A percentile compares a stretch with the other conserved stretches of the same genome.
These are phyloP conservation scores for Aphis craccivora DNA, from an alignment of 1,140 invertebrate species.

Conservation along the genomic window DNA sequence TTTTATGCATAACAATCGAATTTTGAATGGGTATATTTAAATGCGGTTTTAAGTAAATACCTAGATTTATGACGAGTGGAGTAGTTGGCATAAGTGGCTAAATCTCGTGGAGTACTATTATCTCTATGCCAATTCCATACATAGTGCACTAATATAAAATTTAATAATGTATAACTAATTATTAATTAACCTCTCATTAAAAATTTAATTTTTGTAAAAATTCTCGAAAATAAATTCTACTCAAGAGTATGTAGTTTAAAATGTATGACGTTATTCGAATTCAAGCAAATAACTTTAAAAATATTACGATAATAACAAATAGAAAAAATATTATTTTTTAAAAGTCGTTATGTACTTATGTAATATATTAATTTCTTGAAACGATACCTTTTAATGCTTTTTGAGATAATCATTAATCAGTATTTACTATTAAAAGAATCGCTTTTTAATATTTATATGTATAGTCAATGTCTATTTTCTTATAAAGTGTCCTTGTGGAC, in stretches of 20 bases:
- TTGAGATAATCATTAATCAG: neutral
- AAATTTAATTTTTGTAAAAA: neutral
- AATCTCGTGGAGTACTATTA: too few species aligned
- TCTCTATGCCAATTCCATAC: neutral
- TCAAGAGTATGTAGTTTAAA: neutral
- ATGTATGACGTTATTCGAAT: neutral
- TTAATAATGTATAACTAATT: too few species aligned
- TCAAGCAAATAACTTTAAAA: neutral
- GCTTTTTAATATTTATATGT: neutral
- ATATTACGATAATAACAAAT: neutral
- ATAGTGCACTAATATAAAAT: neutral
- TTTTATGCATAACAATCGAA: neutral
- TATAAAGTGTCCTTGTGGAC: neutral
- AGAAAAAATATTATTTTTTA: neutral
- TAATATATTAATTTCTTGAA: neutral
- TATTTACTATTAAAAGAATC: neutral
- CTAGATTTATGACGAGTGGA: too few species aligned
- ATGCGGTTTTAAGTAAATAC: too few species aligned
- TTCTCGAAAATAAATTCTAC: neutral
- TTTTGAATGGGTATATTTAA: neutral
- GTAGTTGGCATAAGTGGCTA: neutral
- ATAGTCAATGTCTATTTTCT: neutral
- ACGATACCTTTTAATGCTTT: neutral
- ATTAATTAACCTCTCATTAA: too few species aligned
- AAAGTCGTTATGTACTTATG: too few species aligned